Conservation (phyloP, 2,113 vertebrate species). For the Archilochus colubris region DNA sequence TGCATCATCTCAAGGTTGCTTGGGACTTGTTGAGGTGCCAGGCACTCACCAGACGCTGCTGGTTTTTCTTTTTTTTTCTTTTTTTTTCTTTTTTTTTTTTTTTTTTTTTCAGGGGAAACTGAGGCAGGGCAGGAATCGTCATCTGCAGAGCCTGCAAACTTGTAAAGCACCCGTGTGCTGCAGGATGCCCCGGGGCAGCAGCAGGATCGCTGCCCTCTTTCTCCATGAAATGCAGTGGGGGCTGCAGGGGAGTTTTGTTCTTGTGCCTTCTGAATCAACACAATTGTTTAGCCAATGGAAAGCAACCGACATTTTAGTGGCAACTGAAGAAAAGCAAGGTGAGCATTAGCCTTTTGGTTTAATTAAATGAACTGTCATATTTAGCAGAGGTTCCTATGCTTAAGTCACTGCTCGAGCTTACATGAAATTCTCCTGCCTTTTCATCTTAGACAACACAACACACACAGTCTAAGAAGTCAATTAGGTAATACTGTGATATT, state of each 20-base stretch:
- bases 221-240: accelerated
- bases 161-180: accelerated
- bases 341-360: neutral
- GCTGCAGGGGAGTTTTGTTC: neutral
- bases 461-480: neutral
- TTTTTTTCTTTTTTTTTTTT: no score
- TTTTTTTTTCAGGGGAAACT: neutral
- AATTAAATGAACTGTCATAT: neutral
- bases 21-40: neutral
- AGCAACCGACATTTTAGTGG: neutral
- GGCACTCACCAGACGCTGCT: neutral
- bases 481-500: neutral
- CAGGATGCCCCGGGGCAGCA: neutral
- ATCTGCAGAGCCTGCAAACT: neutral
- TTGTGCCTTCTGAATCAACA: neutral
- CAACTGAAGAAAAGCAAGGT: neutral
- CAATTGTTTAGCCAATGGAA: neutral
- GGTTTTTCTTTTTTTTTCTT: no score
- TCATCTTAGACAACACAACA: neutral
- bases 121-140: neutral
- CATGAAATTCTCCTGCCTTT: neutral
- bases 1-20: neutral
- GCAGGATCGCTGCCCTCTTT: neutral
- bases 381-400: neutral
- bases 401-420: neutral